Percentiles rank a stretch among this genome's conserved stretches.
These are phyloP conservation scores for Nomada lathburiana DNA, from an alignment of 2,888 invertebrate species.

Conservation along the genomic window DNA sequence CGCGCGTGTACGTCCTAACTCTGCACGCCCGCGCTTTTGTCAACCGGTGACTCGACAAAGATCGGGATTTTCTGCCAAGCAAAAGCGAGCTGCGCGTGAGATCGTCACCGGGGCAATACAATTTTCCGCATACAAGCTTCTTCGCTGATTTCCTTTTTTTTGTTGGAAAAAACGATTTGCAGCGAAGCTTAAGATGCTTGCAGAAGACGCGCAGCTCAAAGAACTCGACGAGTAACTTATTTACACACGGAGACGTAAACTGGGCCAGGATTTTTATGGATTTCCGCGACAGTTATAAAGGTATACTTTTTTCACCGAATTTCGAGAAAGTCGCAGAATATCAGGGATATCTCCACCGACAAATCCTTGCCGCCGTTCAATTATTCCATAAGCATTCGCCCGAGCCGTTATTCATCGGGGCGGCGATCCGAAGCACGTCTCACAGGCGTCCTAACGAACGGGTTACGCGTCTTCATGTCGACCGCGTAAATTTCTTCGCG, in stretches of 20 bases:
- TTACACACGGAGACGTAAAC: too few relatives aligned
- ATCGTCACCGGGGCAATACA: conserved; percentile 68
- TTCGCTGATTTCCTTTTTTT: conserved; percentile 13
- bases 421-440: conserved; percentile 61
- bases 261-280: too few relatives aligned
- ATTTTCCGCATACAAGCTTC: conserved; percentile 46
- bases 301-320: too few relatives aligned
- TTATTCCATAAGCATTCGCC: conserved; percentile 62
- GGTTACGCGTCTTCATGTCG: conserved; percentile 64
- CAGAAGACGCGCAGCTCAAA: background rate
- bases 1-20: background rate
- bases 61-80: conserved; percentile 26
- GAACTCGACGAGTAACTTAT: background rate
- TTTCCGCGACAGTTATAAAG: too few relatives aligned
- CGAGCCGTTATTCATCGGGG: conserved; percentile 61
- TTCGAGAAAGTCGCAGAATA: background rate
- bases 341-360: conserved; percentile 43
- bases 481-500: conserved; percentile 69
- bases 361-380: conserved; percentile 65
- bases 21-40: background rate
- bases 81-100: conserved; percentile 6
- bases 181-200: conserved; percentile 8
- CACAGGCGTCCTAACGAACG: conserved; percentile 46
- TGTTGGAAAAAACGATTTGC: conserved; percentile 1
- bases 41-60: conserved; percentile 14